Base-by-base conservation (phyloP, 2,888 invertebrate species). In the Cephus pulcher region DNA sequence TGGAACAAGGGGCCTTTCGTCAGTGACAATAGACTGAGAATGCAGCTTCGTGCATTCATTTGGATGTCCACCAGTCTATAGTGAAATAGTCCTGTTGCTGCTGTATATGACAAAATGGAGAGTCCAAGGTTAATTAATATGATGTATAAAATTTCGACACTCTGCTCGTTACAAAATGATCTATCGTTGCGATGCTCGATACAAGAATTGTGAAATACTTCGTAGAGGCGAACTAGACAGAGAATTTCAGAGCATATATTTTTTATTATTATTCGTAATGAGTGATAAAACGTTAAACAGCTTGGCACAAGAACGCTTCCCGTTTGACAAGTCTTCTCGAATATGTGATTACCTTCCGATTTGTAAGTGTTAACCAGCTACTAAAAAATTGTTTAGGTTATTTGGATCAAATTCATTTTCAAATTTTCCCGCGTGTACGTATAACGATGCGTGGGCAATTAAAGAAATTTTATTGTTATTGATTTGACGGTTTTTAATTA, bases 31-130 rank as follows among this genome's bases (percentile, higher is more conserved):
- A 77, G 82, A 81, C 79, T 77, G 78, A 81, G 81, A 82, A 76
- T 80, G 80, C 75, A 56, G 75, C 80, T 79, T 80, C 76, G 40
- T 76, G 73, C 68, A 37, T 75, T 77, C 79, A 77, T 79, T 79
- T 93, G 76, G 93, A 34, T 12, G 32, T 71, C 71, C 32, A 71
- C 15, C 71, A 71, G 23, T 33, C 34, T 6, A 32, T 30, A 71
- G 71, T 9, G 71, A 71, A 32, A 34, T 23, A 71, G 12, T 32
- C n/a, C 12, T 71, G 4, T 32, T 23, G 23, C 9, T 9, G 23
- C 23, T 56, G 56, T 23, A 15, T 56, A 23, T 23, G 2, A 56
- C 23, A 56, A 56, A 56, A 9, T 23, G 23, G 56, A 56, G 40
- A 40, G 56, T 56, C 23, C 56, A 56, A 56, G 56, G 56, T 56